Evolutionary conservation across 1,140 invertebrate species (phyloP).

Genomic region (Ceratina calcarata): DNA sequence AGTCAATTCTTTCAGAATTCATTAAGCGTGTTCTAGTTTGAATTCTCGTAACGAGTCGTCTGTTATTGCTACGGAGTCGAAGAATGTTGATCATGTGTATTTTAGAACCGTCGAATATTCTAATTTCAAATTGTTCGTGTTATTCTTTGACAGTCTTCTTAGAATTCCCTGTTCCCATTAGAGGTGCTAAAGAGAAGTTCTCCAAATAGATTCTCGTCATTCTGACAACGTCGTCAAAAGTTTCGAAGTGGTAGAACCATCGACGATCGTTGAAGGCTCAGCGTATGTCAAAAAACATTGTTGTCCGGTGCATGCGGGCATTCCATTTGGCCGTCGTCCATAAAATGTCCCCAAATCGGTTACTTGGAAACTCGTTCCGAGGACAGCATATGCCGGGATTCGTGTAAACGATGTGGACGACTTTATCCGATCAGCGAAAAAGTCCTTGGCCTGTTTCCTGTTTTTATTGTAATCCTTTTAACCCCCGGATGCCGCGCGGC

Average conservation of each 20-base stretch:
- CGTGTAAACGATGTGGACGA: constrained; percentile 60
- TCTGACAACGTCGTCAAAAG: no score
- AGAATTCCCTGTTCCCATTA: no score
- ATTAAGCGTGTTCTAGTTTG: no score
- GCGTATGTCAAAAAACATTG: not conserved
- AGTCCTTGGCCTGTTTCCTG: constrained; percentile 59
- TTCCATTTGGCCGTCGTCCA: constrained; percentile 44
- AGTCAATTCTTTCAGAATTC: not conserved
- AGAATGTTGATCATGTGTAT: no score
- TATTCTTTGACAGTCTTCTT: no score
- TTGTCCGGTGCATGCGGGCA: not conserved
- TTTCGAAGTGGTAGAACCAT: not conserved
- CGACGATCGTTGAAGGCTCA: not conserved
- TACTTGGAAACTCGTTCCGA: constrained; percentile 41
- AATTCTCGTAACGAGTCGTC: no score
- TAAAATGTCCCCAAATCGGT: constrained; percentile 39
- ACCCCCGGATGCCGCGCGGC: constrained; percentile 31
- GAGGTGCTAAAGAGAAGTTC: no score
- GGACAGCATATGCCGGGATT: constrained; percentile 53
- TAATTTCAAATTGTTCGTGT: no score
- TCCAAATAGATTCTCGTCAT: no score
- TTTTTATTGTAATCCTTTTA: constrained; percentile 57
- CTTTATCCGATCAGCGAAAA: constrained; percentile 61
- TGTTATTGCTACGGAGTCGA: no score
- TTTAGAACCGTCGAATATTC: no score